Percentiles rank a stretch among this genome's conserved stretches.
Evolutionary conservation across 2,797 vertebrate species (phyloP).

Genomic region (Artibeus jamaicensis): DNA sequence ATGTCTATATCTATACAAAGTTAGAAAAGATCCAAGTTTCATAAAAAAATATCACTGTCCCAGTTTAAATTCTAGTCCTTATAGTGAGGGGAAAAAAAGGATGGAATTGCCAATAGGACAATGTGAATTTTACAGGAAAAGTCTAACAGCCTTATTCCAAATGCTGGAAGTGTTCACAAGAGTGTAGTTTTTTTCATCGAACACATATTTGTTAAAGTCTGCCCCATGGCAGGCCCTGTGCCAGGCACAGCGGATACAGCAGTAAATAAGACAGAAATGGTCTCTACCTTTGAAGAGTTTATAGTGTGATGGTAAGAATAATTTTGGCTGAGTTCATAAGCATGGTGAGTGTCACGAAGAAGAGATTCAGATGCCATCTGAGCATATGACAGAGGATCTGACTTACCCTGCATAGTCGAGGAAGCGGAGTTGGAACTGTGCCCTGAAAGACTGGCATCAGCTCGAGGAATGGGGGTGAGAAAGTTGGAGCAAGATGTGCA

Average conservation of each 20-base stretch:
- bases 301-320: not conserved
- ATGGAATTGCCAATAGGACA: not conserved
- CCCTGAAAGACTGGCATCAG: not conserved
- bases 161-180: not conserved
- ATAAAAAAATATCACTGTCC: not conserved
- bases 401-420: not conserved
- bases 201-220: not conserved
- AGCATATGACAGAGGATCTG: not conserved
- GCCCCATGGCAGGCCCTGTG: not conserved
- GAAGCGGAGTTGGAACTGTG: not conserved
- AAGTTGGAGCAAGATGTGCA: not conserved
- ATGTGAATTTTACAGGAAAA: not conserved
- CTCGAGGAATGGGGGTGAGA: not conserved
- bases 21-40: not conserved
- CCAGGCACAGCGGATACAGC: not conserved
- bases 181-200: not conserved
- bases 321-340: not conserved
- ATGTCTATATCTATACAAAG: not conserved
- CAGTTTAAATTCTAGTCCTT: not conserved
- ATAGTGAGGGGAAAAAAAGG: not conserved
- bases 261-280: not conserved
- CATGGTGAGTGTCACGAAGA: not conserved
- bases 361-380: not conserved
- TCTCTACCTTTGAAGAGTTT: not conserved
- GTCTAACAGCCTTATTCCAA: not conserved